Evolutionary conservation across 2,888 invertebrate species (phyloP).

Genomic region (Iselma pallidipennis): DNA sequence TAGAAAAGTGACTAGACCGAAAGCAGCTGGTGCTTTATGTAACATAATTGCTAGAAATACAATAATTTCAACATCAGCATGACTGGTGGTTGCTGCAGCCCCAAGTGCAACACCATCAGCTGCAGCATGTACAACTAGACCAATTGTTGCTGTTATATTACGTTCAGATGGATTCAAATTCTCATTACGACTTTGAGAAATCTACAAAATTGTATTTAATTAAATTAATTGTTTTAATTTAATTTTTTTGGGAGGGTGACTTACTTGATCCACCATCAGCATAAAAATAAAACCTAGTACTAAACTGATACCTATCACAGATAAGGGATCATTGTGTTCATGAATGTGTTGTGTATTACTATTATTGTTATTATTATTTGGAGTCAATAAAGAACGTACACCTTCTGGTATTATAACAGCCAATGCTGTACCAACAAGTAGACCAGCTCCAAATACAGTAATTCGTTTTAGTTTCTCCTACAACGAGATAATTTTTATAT

Average conservation of each 20-base stretch:
- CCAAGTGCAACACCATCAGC: slow-evolving; percentile 98
- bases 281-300: slow-evolving; percentile 97
- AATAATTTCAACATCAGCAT: slow-evolving; percentile 95
- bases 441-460: slow-evolving; percentile 94
- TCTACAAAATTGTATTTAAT: slow-evolving; percentile 36
- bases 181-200: slow-evolving; percentile 62
- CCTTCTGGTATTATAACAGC: slow-evolving; percentile 99
- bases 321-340: slow-evolving; percentile 66
- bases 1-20: slow-evolving; percentile 96
- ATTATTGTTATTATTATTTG: slow-evolving; percentile 33
- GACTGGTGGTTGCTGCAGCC: slow-evolving; percentile 96
- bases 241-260: not conserved
- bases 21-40: slow-evolving; percentile 99
- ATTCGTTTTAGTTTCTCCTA: slow-evolving; percentile 93
- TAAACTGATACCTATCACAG: slow-evolving; percentile 88
- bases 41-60: slow-evolving; percentile 99
- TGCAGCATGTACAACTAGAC: slow-evolving; percentile 97
- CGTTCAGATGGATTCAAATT: slow-evolving; percentile 66
- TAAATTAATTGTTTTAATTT: not conserved
- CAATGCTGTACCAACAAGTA: slow-evolving; percentile 95
- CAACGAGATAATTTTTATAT: slow-evolving; percentile 39
- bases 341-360: slow-evolving; percentile 53
- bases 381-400: slow-evolving; percentile 71
- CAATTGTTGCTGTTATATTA: slow-evolving; percentile 92
- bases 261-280: slow-evolving; percentile 89